These are phyloP conservation scores for Propithecus perrieri DNA, from an alignment of 2,797 vertebrate species.

Conservation along the genomic window DNA sequence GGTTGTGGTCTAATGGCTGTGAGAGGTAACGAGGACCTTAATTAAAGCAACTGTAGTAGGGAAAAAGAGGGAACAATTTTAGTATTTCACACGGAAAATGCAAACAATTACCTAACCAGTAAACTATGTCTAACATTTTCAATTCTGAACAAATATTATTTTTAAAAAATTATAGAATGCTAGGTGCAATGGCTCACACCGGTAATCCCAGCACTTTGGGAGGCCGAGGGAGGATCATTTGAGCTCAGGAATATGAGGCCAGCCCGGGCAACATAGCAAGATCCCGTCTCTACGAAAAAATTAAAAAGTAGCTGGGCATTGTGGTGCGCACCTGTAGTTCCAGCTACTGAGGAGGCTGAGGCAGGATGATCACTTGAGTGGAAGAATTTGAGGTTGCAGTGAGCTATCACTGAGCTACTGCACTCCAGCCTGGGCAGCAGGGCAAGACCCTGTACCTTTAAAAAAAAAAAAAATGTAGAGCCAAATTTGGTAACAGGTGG, in stretches of 20 bases:
- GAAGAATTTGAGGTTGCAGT: neutral
- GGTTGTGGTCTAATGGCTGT: neutral
- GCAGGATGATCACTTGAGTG: neutral
- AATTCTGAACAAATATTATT: slow-evolving; percentile 11
- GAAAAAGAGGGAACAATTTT: neutral
- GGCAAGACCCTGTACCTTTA: neutral
- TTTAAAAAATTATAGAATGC: neutral
- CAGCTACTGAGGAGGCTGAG: neutral
- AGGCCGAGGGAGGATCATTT: neutral
- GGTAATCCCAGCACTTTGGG: neutral
- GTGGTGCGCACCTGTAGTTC: neutral
- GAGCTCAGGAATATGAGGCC: neutral
- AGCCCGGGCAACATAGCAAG: neutral
- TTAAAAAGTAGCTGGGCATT: neutral
- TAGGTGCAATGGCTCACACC: neutral
- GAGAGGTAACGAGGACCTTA: neutral
- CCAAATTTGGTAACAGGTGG: neutral
- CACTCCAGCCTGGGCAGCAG: neutral
- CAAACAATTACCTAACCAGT: neutral
- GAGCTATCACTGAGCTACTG: no score
- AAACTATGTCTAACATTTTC: neutral
- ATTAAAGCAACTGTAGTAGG: neutral
- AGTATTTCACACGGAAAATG: neutral
- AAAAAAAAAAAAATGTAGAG: neutral
- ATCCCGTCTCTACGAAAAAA: neutral